Conservation (phyloP, 2,797 vertebrate genomes). For the Arvicola amphibius region DNA sequence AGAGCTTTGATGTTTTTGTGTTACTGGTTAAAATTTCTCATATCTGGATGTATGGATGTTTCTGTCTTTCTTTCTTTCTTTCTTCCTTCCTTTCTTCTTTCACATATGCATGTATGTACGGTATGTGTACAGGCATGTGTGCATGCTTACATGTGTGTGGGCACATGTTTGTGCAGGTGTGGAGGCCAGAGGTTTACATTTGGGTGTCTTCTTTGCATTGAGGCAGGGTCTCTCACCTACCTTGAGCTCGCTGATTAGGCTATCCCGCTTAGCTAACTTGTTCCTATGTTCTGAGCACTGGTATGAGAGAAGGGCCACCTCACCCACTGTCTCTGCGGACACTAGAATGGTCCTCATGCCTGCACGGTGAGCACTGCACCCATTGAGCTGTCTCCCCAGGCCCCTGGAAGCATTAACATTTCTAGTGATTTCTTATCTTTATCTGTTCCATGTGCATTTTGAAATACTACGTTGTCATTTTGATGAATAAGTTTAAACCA, state of each 20-base stretch:
- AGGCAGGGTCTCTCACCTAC: background rate
- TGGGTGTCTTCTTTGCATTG: background rate
- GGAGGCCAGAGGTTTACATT: background rate
- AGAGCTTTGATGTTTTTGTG: background rate
- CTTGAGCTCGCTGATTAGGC: background rate
- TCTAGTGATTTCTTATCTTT: background rate
- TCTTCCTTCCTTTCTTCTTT: background rate
- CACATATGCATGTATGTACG: background rate
- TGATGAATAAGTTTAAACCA: constrained; percentile 20
- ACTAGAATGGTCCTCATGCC: background rate
- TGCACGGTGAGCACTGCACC: background rate
- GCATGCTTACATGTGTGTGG: background rate
- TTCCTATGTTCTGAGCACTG: background rate
- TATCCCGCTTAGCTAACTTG: background rate
- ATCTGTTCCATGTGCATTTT: background rate
- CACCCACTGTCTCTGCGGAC: background rate
- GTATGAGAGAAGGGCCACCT: background rate
- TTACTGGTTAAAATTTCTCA: background rate
- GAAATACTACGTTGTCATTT: background rate
- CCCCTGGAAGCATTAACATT: background rate
- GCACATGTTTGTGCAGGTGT: background rate
- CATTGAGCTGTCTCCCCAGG: background rate
- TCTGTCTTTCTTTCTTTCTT: background rate
- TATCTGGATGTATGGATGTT: background rate
- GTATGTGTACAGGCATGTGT: background rate